Base-by-base conservation (phyloP, 1,140 invertebrate genomes). In the Microplitis demolitor region DNA sequence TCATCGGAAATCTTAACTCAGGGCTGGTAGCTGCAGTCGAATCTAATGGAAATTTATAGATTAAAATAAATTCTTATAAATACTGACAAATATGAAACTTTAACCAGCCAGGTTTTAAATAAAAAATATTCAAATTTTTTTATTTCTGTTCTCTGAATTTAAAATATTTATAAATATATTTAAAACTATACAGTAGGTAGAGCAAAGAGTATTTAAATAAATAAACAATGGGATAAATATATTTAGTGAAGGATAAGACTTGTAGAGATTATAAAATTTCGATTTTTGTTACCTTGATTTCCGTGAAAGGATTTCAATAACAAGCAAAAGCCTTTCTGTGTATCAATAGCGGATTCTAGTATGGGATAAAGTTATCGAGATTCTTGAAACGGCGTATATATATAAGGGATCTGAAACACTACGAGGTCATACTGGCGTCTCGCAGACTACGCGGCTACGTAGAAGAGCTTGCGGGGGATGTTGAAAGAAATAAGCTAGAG, bases 341-440 rank as follows among this genome's bases (percentile, higher is more conserved):
- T 39, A 16, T 37, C 9, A 24, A 1, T 16, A 45, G 5, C 33
- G 13, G 39, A 50, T 39, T 67, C 16, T 54, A 24, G 16, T 8
- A 53, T 39, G 50, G 66, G 66, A 50, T 67, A 54, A 67, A 67
- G 39, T 67, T 54, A 67, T 67, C 66, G 24, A 50, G 66, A 13
- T 45, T 45, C 39, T 45, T 11, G 6, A 45, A 45, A 45, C 39
- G 39, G 39, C 39, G 39, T 6, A 6, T 45, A 45, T 5, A 45
- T 45, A 45, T 45, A 45, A 45, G 39, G 39, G 39, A 45, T 45
- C 39, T 45, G 50, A 39, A 54, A n/a, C 13, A 33, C 45, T 9
- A 4, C 66, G 66, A 67, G 66, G 66, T 54, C 66, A 67, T 24
- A 67, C 37, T 67, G 66, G 66, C 66, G 66, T 50, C 66, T 67